Percentiles rank a stretch among this genome's conserved stretches.
Conservation (phyloP, 1,140 invertebrate genomes). For the Philotrypesis tridentata region DNA sequence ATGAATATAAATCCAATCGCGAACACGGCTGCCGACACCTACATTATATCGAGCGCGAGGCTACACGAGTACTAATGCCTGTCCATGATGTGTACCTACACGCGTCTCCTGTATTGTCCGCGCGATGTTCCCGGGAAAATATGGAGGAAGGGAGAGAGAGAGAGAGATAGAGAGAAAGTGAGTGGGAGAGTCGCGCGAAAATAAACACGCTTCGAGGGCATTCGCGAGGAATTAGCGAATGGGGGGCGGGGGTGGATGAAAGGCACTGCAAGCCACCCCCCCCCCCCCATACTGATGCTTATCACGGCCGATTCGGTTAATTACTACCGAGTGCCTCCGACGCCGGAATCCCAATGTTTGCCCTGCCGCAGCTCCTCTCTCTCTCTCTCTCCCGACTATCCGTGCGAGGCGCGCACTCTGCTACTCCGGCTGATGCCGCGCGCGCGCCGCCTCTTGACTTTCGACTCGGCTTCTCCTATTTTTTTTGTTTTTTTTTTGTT, state of each 20-base stretch:
- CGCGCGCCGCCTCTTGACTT: not conserved
- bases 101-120: too few species aligned
- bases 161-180: too few species aligned
- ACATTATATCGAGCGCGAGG: not conserved
- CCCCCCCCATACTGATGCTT: too few species aligned
- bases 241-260: not conserved
- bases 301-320: slow-evolving; percentile 32
- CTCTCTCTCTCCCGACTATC: too few species aligned
- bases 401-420: not conserved
- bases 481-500: too few species aligned
- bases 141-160: too few species aligned
- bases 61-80: not conserved
- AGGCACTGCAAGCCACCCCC: too few species aligned
- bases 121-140: not conserved
- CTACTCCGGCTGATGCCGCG: not conserved
- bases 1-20: slow-evolving; percentile 63
- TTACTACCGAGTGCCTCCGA: slow-evolving; percentile 5
- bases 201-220: not conserved
- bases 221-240: not conserved
- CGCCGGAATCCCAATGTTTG: slow-evolving; percentile 29
- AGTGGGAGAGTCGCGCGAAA: not conserved
- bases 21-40: not conserved
- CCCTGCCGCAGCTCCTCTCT: too few species aligned
- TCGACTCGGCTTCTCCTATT: not conserved
- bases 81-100: too few species aligned